phyloP scores from a whole-genome alignment of 2,797 vertebrate genomes.

The Arrhamphus sclerolepis region DNA sequence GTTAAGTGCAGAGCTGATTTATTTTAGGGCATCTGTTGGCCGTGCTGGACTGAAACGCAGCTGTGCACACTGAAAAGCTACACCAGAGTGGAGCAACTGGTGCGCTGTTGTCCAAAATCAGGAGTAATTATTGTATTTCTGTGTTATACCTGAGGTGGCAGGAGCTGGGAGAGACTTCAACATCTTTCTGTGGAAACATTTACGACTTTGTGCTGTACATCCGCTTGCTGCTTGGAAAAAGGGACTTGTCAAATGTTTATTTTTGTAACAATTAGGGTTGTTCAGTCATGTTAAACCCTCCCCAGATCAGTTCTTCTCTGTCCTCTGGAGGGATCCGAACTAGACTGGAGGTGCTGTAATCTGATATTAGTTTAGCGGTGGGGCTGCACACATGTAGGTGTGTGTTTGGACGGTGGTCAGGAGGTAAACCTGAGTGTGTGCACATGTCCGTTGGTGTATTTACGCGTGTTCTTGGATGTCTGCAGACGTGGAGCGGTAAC shows the following conservation, averaged over 20 bases:
- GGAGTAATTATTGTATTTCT: slow-evolving; percentile 12
- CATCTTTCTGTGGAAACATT: neutral
- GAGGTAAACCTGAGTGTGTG: slow-evolving; percentile 32
- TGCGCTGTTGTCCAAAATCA: slow-evolving; percentile 35
- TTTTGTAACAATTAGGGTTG: slow-evolving; percentile 46
- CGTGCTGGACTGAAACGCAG: slow-evolving; percentile 32
- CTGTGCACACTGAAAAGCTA: slow-evolving; percentile 16
- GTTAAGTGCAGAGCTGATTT: slow-evolving; percentile 33
- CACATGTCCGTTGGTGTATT: slow-evolving; percentile 42
- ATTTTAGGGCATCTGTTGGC: slow-evolving; percentile 52
- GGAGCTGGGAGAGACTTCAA: neutral
- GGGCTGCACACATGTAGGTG: slow-evolving; percentile 10
- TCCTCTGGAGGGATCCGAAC: slow-evolving; percentile 25
- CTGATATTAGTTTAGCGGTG: slow-evolving; percentile 52
- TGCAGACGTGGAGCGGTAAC: slow-evolving; percentile 25
- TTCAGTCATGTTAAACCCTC: slow-evolving; percentile 30
- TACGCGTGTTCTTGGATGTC: slow-evolving; percentile 33
- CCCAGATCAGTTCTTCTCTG: slow-evolving; percentile 25
- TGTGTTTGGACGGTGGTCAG: slow-evolving; percentile 16
- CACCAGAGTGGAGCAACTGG: slow-evolving; percentile 17
- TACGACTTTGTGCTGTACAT: too few species aligned
- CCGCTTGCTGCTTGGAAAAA: too few species aligned
- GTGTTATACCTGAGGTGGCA: slow-evolving; percentile 19
- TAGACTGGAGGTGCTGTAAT: slow-evolving; percentile 41
- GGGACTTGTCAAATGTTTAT: slow-evolving; percentile 32